Evolutionary conservation across 2,888 invertebrate genomes (phyloP).

Genomic region (Zelleria hepariella): DNA sequence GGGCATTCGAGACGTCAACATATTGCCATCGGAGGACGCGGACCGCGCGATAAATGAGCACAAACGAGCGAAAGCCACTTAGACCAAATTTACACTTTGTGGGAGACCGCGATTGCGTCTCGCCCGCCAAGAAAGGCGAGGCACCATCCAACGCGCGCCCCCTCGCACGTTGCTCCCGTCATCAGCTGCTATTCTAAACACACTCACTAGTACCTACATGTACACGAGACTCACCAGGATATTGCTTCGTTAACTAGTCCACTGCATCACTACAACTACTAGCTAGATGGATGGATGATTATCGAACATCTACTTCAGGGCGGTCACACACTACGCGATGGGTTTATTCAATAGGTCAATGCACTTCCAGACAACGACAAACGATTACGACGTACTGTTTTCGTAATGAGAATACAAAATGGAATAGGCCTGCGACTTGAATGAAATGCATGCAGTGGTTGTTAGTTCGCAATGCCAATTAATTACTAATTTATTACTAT

Average conservation of each 20-base stretch:
- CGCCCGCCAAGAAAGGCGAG: slow-evolving; percentile 25
- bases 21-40: slow-evolving; percentile 48
- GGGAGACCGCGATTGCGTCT: slow-evolving; percentile 58
- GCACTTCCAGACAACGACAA: slow-evolving; percentile 63
- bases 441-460: background rate
- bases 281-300: background rate
- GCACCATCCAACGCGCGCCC: slow-evolving; percentile 19
- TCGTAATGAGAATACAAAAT: slow-evolving; percentile 40
- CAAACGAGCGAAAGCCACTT: slow-evolving; percentile 67
- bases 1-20: slow-evolving; percentile 48
- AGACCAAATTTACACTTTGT: slow-evolving; percentile 70
- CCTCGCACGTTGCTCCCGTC: slow-evolving; percentile 24
- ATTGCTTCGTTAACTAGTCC: slow-evolving; percentile 1
- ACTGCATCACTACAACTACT: background rate
- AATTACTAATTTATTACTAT: background rate
- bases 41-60: slow-evolving; percentile 57
- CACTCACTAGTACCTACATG: background rate
- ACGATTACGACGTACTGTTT: slow-evolving; percentile 55
- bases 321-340: slow-evolving; percentile 28
- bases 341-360: slow-evolving; percentile 68
- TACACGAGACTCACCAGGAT: background rate
- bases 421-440: background rate
- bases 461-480: background rate
- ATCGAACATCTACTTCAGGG: background rate
- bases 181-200: slow-evolving; percentile 47